phyloP scores from a whole-genome alignment of 2,888 invertebrate genomes.

The Tiliacea citrago region DNA sequence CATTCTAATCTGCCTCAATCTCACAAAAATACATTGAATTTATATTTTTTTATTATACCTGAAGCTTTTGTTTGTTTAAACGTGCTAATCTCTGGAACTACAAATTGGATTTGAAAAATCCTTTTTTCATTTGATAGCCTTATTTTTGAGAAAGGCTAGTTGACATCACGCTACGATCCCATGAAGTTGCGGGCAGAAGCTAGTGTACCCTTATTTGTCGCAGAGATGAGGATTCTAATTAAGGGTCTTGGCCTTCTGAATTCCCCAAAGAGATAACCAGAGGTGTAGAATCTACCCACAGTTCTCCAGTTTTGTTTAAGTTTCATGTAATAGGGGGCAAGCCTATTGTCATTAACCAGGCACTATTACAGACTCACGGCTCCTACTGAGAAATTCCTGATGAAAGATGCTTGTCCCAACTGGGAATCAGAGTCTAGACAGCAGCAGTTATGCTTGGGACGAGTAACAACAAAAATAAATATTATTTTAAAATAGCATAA shows the following conservation, averaged over 20 bases:
- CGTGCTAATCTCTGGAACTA: no score
- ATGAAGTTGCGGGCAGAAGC: no score
- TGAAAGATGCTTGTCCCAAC: neutral
- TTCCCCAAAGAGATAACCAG: neutral
- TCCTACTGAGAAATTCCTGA: neutral
- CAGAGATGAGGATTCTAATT: neutral
- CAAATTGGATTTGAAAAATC: no score
- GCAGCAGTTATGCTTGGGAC: neutral
- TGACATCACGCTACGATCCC: no score
- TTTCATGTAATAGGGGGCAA: neutral
- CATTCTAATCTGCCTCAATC: no score
- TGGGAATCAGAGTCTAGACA: neutral
- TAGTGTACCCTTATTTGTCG: no score
- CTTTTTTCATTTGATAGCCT: no score
- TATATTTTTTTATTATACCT: no score
- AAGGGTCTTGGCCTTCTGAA: neutral
- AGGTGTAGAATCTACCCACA: neutral
- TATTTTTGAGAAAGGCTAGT: no score
- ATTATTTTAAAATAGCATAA: conserved; percentile 25
- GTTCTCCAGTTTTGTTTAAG: neutral
- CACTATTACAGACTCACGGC: neutral
- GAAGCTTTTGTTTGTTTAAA: no score
- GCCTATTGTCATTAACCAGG: neutral
- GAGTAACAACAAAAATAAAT: conserved; percentile 39
- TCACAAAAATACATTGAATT: no score